Conservation (phyloP, 2,888 invertebrate genomes). For the Macrosiphum euphorbiae region DNA sequence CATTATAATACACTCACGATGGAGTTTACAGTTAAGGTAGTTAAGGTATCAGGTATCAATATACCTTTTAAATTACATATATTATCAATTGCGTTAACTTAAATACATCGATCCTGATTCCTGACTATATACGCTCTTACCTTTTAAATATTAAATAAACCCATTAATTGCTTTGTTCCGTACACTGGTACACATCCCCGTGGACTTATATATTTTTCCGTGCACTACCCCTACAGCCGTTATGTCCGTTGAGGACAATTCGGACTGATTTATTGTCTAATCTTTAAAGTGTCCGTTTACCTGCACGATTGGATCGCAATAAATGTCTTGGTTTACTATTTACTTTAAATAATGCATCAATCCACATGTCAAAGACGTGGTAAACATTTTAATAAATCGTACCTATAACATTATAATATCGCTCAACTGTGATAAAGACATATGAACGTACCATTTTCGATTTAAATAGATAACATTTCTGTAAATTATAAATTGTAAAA, state of each 20-base stretch:
- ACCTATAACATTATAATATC: background rate
- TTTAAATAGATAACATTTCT: background rate
- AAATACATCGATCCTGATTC: background rate
- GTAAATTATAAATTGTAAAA: background rate
- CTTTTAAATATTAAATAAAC: constrained; percentile 4
- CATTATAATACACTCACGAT: background rate
- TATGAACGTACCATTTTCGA: background rate
- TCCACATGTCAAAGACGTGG: background rate
- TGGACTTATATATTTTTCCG: background rate
- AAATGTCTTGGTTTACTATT: background rate
- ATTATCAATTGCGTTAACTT: background rate
- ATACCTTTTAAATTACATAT: background rate
- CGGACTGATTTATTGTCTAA: background rate
- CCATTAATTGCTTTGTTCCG: background rate
- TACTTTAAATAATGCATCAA: background rate
- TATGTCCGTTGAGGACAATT: background rate
- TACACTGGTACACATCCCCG: background rate
- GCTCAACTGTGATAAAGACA: background rate
- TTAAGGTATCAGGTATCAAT: no score
- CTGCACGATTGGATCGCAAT: background rate
- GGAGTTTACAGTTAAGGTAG: background rate
- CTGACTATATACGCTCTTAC: background rate
- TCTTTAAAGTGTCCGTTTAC: background rate
- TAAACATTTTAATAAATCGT: background rate
- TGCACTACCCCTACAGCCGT: background rate